These are phyloP conservation scores for Clarias fuscus DNA, from an alignment of 2,797 vertebrate species.

Conservation along the genomic window DNA sequence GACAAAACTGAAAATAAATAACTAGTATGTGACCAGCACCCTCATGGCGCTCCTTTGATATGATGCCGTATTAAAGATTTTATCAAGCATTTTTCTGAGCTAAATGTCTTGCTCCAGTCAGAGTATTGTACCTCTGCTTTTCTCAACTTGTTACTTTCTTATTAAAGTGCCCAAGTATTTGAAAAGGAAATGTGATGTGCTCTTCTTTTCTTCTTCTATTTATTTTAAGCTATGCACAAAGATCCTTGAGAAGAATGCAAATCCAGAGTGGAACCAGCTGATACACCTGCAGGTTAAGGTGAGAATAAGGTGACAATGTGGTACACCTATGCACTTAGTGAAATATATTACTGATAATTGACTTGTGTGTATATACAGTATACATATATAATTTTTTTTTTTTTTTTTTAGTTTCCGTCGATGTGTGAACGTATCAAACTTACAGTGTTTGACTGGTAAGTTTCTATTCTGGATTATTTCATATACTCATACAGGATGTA, in stretches of 20 bases:
- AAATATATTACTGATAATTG: neutral
- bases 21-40: too few relatives aligned
- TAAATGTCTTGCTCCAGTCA: neutral
- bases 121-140: neutral
- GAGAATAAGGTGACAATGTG: conserved; percentile 32
- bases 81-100: neutral
- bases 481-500: neutral
- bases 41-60: neutral
- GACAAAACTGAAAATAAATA: too few relatives aligned
- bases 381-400: neutral
- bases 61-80: neutral
- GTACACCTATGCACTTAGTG: neutral
- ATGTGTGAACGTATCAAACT: conserved; percentile 96
- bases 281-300: conserved; percentile 85
- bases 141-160: neutral
- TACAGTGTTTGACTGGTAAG: conserved; percentile 92
- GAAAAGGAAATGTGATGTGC: neutral
- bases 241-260: conserved; percentile 86
- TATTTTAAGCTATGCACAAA: conserved; percentile 77
- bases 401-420: conserved; percentile 86
- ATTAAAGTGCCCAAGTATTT: neutral
- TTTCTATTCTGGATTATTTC: conserved; percentile 43
- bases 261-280: conserved; percentile 86
- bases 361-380: neutral
- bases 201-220: neutral